Evolutionary conservation across 2,113 vertebrate species (phyloP).

Genomic region (Muntiacus reevesi): DNA sequence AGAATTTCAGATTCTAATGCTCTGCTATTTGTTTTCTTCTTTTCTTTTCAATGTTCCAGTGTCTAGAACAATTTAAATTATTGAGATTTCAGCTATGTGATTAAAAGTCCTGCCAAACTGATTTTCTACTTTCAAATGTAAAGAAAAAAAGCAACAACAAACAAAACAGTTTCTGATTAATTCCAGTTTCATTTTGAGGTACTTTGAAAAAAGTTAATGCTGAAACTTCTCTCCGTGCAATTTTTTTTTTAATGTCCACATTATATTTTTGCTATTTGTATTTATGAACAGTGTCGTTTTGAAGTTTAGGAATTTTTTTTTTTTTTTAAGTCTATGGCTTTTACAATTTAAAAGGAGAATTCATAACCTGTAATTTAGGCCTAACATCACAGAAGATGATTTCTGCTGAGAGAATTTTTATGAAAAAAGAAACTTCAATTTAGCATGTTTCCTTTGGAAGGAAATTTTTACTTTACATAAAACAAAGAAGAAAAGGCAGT

Average conservation of each 20-base stretch:
- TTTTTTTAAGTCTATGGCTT: not conserved
- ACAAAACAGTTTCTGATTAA: not conserved
- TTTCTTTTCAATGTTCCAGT: not conserved
- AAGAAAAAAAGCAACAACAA: not conserved
- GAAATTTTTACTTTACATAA: not conserved
- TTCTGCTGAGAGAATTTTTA: not conserved
- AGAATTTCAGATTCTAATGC: not conserved
- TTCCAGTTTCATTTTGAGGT: not conserved
- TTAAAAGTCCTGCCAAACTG: not conserved
- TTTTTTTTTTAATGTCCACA: not conserved
- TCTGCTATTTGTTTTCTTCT: conserved; percentile 24
- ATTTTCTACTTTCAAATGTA: conserved; percentile 22
- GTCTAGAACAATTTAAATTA: conserved; percentile 51
- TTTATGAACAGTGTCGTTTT: not conserved
- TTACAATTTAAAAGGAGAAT: not conserved
- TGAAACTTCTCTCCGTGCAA: not conserved
- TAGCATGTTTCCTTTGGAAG: not conserved
- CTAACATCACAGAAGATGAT: not conserved
- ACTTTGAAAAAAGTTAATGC: conserved; percentile 37
- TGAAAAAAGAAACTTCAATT: not conserved
- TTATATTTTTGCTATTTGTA: not conserved
- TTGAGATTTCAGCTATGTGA: not conserved
- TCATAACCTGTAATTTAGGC: not conserved
- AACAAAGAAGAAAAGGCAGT: not conserved
- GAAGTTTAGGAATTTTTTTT: not conserved